Evolutionary conservation across 23 tunicate species (phyloP).

Genomic region (Ciona savignyi): DNA sequence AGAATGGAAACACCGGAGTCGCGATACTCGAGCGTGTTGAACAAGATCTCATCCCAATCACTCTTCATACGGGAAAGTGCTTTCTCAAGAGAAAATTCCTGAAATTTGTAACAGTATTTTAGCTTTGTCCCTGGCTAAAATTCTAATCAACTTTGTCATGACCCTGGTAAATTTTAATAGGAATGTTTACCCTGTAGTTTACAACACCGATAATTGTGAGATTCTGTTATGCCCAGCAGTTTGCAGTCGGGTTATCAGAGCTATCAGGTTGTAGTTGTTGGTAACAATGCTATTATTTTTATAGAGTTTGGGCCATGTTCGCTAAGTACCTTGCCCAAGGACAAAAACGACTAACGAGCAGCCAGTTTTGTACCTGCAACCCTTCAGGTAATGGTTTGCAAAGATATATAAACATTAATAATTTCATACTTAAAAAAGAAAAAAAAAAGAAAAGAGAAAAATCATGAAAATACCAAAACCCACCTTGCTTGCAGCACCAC

Average conservation of each 20-base stretch:
- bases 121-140: too few species aligned
- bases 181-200: too few species aligned
- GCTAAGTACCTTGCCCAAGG: background rate
- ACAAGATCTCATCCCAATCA: conserved; percentile 90
- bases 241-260: too few species aligned
- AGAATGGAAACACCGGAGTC: conserved; percentile 93
- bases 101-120: background rate
- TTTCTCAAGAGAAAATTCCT: conserved; percentile 98
- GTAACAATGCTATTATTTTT: too few species aligned
- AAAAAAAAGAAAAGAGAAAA: background rate
- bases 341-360: too few species aligned
- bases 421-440: background rate
- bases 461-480: too few species aligned
- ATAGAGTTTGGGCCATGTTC: background rate
- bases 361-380: background rate
- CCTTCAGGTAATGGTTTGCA: background rate
- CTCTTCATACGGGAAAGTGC: conserved; percentile 87
- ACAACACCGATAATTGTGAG: too few species aligned
- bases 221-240: too few species aligned
- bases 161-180: too few species aligned
- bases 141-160: too few species aligned
- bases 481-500: conserved; percentile 98
- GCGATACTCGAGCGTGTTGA: conserved; percentile 81
- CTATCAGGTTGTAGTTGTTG: too few species aligned
- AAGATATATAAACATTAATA: too few species aligned